Evolutionary conservation across 2,113 vertebrate species (phyloP), one percentile per base, ranked within the genome.

Genomic region (Corythaeola cristata): DNA sequence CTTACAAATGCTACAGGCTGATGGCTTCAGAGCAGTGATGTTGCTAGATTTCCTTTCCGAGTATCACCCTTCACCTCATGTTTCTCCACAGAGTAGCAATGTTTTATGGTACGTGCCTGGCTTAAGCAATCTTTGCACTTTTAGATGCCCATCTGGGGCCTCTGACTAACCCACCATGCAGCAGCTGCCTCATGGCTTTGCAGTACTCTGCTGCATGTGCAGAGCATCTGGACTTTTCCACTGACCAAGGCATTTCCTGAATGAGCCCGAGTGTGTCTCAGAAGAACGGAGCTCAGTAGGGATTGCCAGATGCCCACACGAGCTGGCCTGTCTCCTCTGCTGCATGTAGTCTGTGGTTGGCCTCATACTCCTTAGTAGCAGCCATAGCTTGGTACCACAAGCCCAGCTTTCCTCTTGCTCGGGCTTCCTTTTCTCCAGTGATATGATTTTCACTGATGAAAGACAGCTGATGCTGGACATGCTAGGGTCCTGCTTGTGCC

Each of bases 221-320:
- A 87, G 56, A 90, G 76, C 94, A 96, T 62, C 90, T 95, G 95
- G 77, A 78, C 39, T 45, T 78, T 89, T 89, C 60, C 68, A 95
- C 35, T 5, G 3, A 68, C 12, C 1, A 11, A 89, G 69, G 77
- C 53, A 93, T 82, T 96, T 94, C 96, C 89, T 82, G 91, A 73
- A 67, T 30, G 44, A 82, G 71, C 23, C 58, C n/a, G 41, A 85
- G 37, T n/a, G 39, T 59, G 58, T 60, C 73, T 94, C 58, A 71
- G 59, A 84, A 88, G 37, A 85, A 50, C 0, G 10, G 69, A 89
- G 52, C 77, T 78, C 64, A 79, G 44, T 22, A 91, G 86, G 84
- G 52, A 44, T 8, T 87, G 64, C 35, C 89, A 95, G 64, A 88
- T 71, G 58, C 80, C 67, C 76, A 59, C 41, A 75, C 9, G 41